Base-by-base conservation (phyloP, 2,888 invertebrate genomes). In the Drosophila mimetica region DNA sequence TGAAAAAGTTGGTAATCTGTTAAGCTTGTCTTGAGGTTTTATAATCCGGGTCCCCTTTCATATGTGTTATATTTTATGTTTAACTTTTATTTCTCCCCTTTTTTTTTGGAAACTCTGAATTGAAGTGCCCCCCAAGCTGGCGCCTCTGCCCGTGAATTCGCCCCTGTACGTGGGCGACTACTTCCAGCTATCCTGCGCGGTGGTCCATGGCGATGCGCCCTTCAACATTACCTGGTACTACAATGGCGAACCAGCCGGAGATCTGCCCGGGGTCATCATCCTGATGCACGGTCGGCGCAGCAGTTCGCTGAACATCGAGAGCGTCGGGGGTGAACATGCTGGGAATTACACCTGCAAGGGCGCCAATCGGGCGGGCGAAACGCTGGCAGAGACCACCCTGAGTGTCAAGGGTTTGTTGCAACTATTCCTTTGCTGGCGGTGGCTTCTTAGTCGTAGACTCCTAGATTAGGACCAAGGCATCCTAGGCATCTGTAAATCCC, bases 171-270 rank as follows among this genome's bases (percentile, higher is more conserved):
- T 93, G 84, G 94, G 94, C 73, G 94, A 94, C 88, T 93, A 93
- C 74, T 93, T 94, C 82, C 94, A 94, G 89, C 92, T 94, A 30
- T 78, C 77, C 77, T 96, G 96, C 91, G 94, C 94, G 50, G 94
- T 95, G 76, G 93, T 95, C 77, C 94, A 95, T 90, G 96, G 97
- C 76, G 97, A 97, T 92, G 93, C 95, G 74, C 97, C 97, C 32
- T 93, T 96, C 82, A 94, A 93, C 82, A 95, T 97, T 60, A 93
- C 93, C 63, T 97, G 97, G 97, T 93, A 93, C 86, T 94, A 95
- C 90, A 94, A 96, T 73, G 90, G 88, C 59, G 86, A 89, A 44
- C 85, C 89, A 32, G 89, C 89, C 18, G 71, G 77, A n/a, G 65
- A 79, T 44, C 59, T 89, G 66, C 71, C 86, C 14, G 91, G 90